A percentile compares a stretch with the other conserved stretches of the same genome.
These are phyloP conservation scores for Akabosia matsudoensis DNA, from an alignment of 1,140 invertebrate species.

Conservation along the genomic window DNA sequence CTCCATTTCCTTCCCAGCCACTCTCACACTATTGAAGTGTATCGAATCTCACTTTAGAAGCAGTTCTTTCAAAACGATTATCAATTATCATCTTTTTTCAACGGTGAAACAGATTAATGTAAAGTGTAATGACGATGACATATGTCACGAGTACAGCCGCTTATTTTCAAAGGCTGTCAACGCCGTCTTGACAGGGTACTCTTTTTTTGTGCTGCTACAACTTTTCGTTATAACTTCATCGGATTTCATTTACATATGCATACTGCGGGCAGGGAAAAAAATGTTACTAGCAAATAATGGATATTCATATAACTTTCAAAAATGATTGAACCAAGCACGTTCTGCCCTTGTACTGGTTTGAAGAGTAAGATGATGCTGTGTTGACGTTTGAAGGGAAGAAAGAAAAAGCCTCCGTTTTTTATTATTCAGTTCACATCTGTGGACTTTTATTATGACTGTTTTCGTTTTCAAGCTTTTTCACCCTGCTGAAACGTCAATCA, in stretches of 20 bases:
- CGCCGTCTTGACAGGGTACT: background rate
- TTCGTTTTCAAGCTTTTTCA: background rate
- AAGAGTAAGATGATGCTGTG: background rate
- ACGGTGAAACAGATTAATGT: background rate
- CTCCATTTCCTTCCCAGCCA: background rate
- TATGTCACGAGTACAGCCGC: conserved; percentile 13
- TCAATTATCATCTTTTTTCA: background rate
- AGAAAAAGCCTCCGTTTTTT: background rate
- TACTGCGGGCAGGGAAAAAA: background rate
- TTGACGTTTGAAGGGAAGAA: background rate
- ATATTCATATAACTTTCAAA: too few species aligned
- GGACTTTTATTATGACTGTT: background rate
- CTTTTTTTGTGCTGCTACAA: background rate
- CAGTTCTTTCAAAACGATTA: background rate
- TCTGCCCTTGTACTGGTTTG: too few species aligned
- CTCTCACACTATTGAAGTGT: background rate
- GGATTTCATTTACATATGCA: background rate
- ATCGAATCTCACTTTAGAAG: background rate
- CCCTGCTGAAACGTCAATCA: conserved; percentile 1
- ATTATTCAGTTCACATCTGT: background rate
- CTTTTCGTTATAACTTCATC: background rate
- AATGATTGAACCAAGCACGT: too few species aligned
- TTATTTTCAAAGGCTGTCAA: conserved; percentile 13
- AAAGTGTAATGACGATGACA: conserved; percentile 16
- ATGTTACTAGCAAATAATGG: too few species aligned